These are phyloP conservation scores for Aleadryas rufinucha DNA, from an alignment of 2,113 vertebrate species.

Conservation along the genomic window DNA sequence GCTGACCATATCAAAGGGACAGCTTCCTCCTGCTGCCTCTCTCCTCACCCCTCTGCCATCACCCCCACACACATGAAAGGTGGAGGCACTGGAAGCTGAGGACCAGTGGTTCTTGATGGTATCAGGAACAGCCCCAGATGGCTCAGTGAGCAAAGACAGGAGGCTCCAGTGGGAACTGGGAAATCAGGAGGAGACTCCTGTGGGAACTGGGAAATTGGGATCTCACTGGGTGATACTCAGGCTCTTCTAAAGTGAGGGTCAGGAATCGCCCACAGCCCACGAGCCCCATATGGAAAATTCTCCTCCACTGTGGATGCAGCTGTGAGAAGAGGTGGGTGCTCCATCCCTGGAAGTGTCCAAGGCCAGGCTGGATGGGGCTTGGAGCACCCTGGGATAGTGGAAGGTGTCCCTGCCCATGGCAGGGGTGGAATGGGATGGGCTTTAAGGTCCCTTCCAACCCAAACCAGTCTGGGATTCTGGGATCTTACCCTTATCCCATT, in stretches of 20 bases:
- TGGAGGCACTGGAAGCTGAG: rapidly evolving
- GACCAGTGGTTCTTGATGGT: neutral
- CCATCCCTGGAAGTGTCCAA: neutral
- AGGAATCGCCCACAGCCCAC: neutral
- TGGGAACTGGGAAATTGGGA: neutral
- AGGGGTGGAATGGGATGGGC: neutral
- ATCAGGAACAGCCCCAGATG: neutral
- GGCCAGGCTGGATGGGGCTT: neutral
- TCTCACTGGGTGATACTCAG: neutral
- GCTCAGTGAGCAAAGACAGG: neutral
- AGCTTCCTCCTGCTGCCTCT: neutral
- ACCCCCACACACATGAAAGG: neutral
- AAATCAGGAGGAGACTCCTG: neutral
- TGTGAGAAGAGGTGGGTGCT: neutral
- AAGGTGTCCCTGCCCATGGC: neutral
- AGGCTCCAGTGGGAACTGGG: neutral
- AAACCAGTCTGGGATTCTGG: neutral
- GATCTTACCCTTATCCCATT: neutral
- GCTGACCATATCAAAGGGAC: neutral
- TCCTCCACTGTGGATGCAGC: neutral
- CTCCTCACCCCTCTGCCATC: neutral
- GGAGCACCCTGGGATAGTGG: neutral
- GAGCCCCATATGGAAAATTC: rapidly evolving
- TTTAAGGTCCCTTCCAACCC: neutral
- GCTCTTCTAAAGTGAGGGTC: neutral